Base-by-base conservation (phyloP, 2,888 invertebrate genomes). In the Caenorhabditis afra region DNA sequence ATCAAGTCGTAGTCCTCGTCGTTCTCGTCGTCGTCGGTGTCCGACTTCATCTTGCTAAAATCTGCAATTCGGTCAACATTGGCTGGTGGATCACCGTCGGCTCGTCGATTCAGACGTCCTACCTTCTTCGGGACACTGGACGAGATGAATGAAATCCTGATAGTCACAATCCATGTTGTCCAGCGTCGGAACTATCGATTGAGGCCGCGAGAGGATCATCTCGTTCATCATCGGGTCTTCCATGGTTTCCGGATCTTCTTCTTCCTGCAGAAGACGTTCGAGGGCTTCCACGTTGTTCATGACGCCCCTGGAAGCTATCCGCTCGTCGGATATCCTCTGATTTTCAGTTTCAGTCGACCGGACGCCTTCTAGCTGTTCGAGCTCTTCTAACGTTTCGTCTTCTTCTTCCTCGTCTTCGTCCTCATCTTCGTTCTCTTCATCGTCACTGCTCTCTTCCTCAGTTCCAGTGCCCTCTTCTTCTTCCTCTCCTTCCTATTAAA, bases 1-100 rank as follows among this genome's bases (percentile, higher is more conserved):
- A 47, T 45, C 12, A 74, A 64, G 64, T 79, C 59, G 35, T 74
- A 79, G 29, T 79, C 79, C 49, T 68, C 79, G 41, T 79, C 79
- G 8, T 71, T 66, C 14, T 79, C 79, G 8, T 71, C 71, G 18
- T 79, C 79, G n/a, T 79, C 79, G 1, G 47, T 49, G n/a, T 61
- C 70, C 37, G 41, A 16, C 49, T 20, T 18, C 14, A 14, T 22
- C 29, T 45, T 16, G 1, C 20, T n/a, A 37, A 23, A 11, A 8
- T 57, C 73, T 73, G 35, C 10, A 70, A 61, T 14, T 1, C 11
- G 10, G 20, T 10, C 55, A 35, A 55, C 49, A 58, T 41, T 57
- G 37, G 20, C 52, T 12, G 29, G 37, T 68, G 67, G 22, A 12
- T 4, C n/a, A n/a, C n/a, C n/a, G n/a, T n/a, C 8, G 23, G 29